Evolutionary conservation across 2,113 vertebrate species (phyloP).

Genomic region (Pseudorhombus dupliciocellatus): DNA sequence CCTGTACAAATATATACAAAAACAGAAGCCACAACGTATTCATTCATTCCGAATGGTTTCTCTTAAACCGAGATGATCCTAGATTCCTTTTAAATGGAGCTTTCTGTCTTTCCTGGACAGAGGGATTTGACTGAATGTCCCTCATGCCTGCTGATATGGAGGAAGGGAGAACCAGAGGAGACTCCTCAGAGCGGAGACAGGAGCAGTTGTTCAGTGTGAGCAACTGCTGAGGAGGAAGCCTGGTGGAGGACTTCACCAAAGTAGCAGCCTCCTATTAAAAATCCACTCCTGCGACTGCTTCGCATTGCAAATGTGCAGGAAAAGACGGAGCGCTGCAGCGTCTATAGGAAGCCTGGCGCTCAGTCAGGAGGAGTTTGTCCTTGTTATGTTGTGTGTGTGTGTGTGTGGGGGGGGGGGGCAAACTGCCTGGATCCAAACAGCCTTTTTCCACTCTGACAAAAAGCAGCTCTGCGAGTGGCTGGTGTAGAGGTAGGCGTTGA

Average conservation of each 20-base stretch:
- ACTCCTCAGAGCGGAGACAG: slow-evolving; percentile 8
- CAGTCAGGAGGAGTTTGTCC: not conserved
- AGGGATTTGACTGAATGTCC: too few species aligned
- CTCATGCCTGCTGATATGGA: too few species aligned
- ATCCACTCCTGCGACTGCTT: slow-evolving; percentile 52
- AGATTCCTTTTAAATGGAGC: too few species aligned
- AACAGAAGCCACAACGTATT: too few species aligned
- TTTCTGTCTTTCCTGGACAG: too few species aligned
- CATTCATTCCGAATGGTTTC: too few species aligned
- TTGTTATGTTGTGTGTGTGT: too few species aligned
- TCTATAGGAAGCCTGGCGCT: slow-evolving; percentile 2
- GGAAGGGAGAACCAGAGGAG: slow-evolving; percentile 2
- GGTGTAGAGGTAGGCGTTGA: slow-evolving; percentile 16
- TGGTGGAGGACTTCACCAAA: slow-evolving; percentile 59
- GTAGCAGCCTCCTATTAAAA: slow-evolving; percentile 59
- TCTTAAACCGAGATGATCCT: too few species aligned
- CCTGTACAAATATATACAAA: too few species aligned
- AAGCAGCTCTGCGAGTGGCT: slow-evolving; percentile 36
- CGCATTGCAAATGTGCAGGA: slow-evolving; percentile 33
- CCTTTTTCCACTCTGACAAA: not conserved
- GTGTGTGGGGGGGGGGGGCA: too few species aligned
- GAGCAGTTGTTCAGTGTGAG: slow-evolving; percentile 35
- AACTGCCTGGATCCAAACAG: not conserved
- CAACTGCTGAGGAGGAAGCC: slow-evolving; percentile 47
- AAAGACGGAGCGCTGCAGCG: not conserved